Evolutionary conservation across 2,888 invertebrate genomes (phyloP), one percentile per base, ranked within the genome.

Genomic region (Perdita meconis): DNA sequence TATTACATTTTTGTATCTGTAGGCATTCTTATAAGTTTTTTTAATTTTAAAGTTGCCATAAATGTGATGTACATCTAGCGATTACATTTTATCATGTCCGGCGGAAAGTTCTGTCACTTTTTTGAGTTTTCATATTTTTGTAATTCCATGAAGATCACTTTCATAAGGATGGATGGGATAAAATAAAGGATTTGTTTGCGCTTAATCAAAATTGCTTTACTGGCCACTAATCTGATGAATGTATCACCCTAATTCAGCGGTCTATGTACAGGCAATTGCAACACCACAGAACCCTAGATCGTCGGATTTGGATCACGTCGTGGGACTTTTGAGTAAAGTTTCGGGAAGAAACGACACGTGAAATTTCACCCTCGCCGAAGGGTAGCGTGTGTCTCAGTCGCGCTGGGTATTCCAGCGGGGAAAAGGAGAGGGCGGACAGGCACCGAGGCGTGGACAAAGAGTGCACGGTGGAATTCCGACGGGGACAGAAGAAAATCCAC

Each of bases 371-470:
- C 13, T 3, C 16, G 0, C 13, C 1, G 0, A 6, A 10, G 13
- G 22, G n/a, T n/a, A n/a, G n/a, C n/a, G n/a, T n/a, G n/a, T n/a
- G 19, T 38, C 38, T 38, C 38, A 0, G 13, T 12, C 13, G 12
- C 13, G 2, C 44, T 16, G 44, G 2, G 44, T 12, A 19, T 22
- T 16, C 2, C 6, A 0, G n/a, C n/a, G 12, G 8, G 22, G 47
- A 0, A 8, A 22, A 12, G 22, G 2, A 1, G 44, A 22, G n/a
- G 22, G 44, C 8, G 47, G 10, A 8, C 8, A 16, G 10, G 47
- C 60, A n/a, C 34, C 60, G 40, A 19, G 40, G 44, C 44, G 19
- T 26, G 60, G 61, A 26, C 50, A 38, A 53, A 66, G 56, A 67
- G 36, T 30, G 16, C 36, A 53, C 19, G 53, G 19, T 12, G 47